phyloP scores from a whole-genome alignment of 30 jellyfish, hydroid and myxozoan species.

The Nemopilema nomurai region DNA sequence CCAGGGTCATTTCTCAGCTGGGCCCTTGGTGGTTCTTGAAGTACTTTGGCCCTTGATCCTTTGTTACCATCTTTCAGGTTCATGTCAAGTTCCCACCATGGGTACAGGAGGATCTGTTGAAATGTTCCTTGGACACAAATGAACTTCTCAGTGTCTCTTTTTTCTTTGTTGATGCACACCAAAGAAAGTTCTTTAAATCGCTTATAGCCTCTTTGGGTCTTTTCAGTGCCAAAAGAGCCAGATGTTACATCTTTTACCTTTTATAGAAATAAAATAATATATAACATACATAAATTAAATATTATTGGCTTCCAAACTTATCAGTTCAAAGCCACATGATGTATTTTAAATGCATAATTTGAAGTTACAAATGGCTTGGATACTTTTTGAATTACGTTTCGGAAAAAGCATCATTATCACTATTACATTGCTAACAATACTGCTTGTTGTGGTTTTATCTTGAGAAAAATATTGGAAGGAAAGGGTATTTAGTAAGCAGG shows the following conservation, averaged over 20 bases:
- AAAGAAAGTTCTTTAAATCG: conserved; percentile 12
- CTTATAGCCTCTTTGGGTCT: not conserved
- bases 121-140: conserved; percentile 15
- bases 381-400: too few relatives aligned
- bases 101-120: conserved; percentile 13
- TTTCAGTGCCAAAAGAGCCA: conserved; percentile 22
- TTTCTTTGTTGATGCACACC: not conserved
- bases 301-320: too few relatives aligned
- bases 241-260: conserved; percentile 30
- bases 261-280: not conserved
- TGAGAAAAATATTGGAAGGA: too few relatives aligned
- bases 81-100: conserved; percentile 31
- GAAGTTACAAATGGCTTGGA: too few relatives aligned
- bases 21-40: conserved; percentile 5
- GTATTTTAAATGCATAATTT: too few relatives aligned
- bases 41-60: not conserved
- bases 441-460: too few relatives aligned
- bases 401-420: too few relatives aligned
- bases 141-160: not conserved
- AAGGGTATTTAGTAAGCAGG: too few relatives aligned
- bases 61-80: not conserved
- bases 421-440: too few relatives aligned
- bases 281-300: not conserved
- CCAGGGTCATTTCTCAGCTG: conserved; percentile 20
- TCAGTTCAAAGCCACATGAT: too few relatives aligned